Evolutionary conservation across 2,888 invertebrate species (phyloP), one percentile per base, ranked within the genome.

Genomic region (Iphiclides podalirius): DNA sequence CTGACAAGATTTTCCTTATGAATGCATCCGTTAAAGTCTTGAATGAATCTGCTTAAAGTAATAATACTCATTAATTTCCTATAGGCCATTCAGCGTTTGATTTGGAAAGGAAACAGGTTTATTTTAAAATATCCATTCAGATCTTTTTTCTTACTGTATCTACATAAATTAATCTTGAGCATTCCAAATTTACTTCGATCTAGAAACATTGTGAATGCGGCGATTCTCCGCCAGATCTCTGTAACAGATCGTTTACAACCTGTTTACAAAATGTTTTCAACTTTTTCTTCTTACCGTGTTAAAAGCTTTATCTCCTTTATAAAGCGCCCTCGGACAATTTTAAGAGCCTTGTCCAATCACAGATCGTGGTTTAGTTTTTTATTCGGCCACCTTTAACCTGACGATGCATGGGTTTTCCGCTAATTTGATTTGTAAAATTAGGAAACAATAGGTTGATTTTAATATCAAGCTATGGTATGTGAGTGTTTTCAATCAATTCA

Each of bases 221-320:
- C 14, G 39, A 9, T 31, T 16, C 35, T 23, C 40, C 9, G 15
- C 20, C 11, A 15, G 47, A 31, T 8, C 38, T 14, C 34, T 37
- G 16, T 42, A 16, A 43, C 14, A 66, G 74, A 76, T 77, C 79
- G 66, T 80, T 84, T 75, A 83, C 84, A 83, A 79, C 81, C 74
- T 76, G 83, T 80, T 83, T 77, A 81, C 79, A 76, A 76, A 78
- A 70, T 70, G 72, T 67, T 70, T 64, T 70, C 62, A 45, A 64
- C 70, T 74, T 80, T 79, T 80, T 81, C 6, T 20, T 20, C 20
- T 79, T 44, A 31, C 72, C 66, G 70, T 72, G 71, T 75, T 70
- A 67, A 69, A 67, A 70, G 62, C 70, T 68, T 81, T 83, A 82
- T 82, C 81, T 76, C 68, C 67, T 74, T 79, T 77, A 74, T 76